A percentile compares a stretch with the other conserved stretches of the same genome.
These are phyloP conservation scores for Tenthredo scrophulariae DNA, from an alignment of 2,888 invertebrate species.

Conservation along the genomic window DNA sequence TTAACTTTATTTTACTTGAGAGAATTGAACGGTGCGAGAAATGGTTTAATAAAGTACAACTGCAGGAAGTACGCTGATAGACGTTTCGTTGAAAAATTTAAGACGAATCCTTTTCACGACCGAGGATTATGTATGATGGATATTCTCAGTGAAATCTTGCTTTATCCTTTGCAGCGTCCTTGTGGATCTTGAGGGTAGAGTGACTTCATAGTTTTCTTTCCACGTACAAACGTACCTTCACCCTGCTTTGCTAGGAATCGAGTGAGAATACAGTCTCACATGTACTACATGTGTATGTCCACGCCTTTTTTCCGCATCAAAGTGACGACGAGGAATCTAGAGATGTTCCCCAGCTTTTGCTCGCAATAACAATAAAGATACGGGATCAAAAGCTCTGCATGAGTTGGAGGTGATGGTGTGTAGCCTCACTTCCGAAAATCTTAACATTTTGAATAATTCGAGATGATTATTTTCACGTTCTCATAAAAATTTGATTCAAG, in stretches of 20 bases:
- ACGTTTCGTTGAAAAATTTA: background rate
- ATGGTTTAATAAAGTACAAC: background rate
- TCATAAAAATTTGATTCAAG: background rate
- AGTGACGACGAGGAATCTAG: background rate
- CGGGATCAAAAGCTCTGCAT: background rate
- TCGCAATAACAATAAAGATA: conserved; percentile 12
- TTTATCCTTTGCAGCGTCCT: background rate
- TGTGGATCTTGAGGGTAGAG: background rate
- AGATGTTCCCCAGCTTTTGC: background rate
- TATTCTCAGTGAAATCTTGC: background rate
- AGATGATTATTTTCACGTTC: background rate
- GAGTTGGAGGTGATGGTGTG: background rate
- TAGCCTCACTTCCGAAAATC: background rate
- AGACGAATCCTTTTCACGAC: background rate
- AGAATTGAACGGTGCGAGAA: background rate
- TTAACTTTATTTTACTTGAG: background rate
- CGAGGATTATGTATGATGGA: background rate
- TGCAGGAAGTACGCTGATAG: background rate
- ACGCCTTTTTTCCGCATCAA: background rate
- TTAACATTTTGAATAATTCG: background rate
- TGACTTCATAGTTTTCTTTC: background rate
- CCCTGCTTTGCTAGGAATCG: background rate
- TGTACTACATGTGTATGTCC: background rate
- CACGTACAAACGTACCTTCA: background rate
- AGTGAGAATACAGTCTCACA: background rate